Base-by-base conservation (phyloP, 2,113 vertebrate species). In the Psophia crepitans region DNA sequence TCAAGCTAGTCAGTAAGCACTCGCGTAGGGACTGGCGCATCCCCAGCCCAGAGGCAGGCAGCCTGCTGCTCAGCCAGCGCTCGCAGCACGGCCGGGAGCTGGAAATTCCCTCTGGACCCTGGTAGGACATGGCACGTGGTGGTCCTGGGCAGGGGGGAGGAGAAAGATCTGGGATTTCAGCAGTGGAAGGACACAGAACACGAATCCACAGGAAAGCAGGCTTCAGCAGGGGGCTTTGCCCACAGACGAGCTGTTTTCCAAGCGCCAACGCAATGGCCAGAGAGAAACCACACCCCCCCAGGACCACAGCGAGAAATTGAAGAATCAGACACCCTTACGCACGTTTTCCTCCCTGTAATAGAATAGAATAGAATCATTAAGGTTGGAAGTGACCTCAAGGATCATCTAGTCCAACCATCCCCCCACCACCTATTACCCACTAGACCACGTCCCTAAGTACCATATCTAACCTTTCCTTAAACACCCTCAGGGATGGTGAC, bases 21-120 rank as follows among this genome's bases (percentile, higher is more conserved):
- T 64, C 19, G 12, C 3, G 6, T 0, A 27, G 22, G 66, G n/a
- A 44, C 30, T 6, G 43, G n/a, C 11, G 37, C 46, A 12, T 0
- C 3, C 5, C 14, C 1, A 1, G 18, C 13, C 18, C 48, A 14
- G 32, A 41, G 48, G 48, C 43, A 3, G 57, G 39, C 69, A 68
- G 65, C 23, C 58, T 32, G 17, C 44, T 65, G 35, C 30, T 58
- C 49, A 49, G 60, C 33, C 60, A 64, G 76, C 66, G 37, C 48
- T 12, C 21, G 3, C 54, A 39, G 57, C 73, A 39, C 7, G 8
- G 61, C 46, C 0, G 0, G 41, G 21, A 63, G 66, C 14, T 54
- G 44, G 69, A 41, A 77, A 68, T 8, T 32, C 3, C 20, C 56
- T 12, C 6, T 0, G 0, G 26, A 33, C 22, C 14, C 49, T 37